phyloP scores from a whole-genome alignment of 2,797 vertebrate genomes.

The Oceanodroma leucorhoa region DNA sequence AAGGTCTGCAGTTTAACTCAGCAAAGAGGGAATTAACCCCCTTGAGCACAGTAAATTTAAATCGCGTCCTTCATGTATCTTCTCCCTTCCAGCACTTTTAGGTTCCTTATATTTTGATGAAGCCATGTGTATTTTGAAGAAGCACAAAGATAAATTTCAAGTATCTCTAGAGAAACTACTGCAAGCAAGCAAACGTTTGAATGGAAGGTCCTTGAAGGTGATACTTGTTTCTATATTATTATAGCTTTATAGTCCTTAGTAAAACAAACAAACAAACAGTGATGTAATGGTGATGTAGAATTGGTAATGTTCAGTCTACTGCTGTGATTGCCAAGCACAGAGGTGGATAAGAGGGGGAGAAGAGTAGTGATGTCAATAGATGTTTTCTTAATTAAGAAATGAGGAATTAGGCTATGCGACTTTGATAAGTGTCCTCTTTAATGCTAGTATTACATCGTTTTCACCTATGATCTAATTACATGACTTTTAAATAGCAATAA shows the following conservation, averaged over 20 bases:
- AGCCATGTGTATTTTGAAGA: neutral
- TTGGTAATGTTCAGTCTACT: neutral
- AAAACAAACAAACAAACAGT: neutral
- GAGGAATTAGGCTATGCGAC: rapidly evolving
- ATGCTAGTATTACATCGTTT: neutral
- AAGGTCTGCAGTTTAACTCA: neutral
- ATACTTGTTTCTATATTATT: neutral
- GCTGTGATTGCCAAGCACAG: neutral
- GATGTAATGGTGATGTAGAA: neutral
- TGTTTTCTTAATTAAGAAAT: neutral
- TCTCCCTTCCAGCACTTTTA: neutral
- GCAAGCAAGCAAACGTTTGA: neutral
- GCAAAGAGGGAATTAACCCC: neutral
- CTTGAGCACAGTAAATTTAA: neutral
- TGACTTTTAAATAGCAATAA: neutral
- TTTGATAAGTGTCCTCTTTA: neutral
- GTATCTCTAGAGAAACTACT: neutral
- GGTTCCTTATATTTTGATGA: neutral
- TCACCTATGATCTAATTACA: neutral
- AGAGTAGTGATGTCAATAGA: neutral
- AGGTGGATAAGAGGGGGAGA: neutral
- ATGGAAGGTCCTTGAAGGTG: neutral
- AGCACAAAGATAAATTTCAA: neutral
- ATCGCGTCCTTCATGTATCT: neutral
- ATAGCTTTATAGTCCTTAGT: neutral